These are phyloP conservation scores for Ormyrus labotus DNA, from an alignment of 2,888 invertebrate genomes.

Conservation along the genomic window DNA sequence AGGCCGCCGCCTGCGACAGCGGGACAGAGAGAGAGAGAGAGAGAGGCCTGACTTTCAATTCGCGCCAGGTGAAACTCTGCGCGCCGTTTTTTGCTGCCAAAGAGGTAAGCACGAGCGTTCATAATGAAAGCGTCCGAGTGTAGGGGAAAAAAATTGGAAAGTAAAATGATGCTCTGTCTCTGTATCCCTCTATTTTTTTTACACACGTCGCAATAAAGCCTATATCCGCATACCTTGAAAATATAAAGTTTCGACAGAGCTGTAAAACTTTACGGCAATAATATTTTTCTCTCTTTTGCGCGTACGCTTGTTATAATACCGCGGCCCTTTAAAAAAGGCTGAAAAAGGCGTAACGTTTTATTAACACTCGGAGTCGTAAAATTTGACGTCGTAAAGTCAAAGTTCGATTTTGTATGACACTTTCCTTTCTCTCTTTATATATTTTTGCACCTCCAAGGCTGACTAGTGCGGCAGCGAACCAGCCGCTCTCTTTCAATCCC, in stretches of 20 bases:
- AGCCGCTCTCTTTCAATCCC: too few relatives aligned
- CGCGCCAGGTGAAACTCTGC: neutral
- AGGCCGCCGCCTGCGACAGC: too few relatives aligned
- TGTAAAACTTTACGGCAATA: conserved; percentile 52
- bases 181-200: neutral
- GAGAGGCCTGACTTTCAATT: conserved; percentile 25
- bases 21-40: neutral
- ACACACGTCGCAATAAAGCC: neutral
- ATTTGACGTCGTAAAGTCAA: conserved; percentile 46
- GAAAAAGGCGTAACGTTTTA: conserved; percentile 48
- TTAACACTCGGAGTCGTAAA: conserved; percentile 49
- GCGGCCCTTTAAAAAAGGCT: conserved; percentile 36
- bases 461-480: too few relatives aligned
- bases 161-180: too few relatives aligned
- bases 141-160: too few relatives aligned
- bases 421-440: conserved; percentile 23
- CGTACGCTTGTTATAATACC: conserved; percentile 39
- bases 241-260: conserved; percentile 41
- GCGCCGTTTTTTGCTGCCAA: neutral
- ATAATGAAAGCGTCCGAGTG: neutral
- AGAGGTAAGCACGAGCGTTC: neutral
- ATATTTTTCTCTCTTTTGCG: conserved; percentile 17
- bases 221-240: conserved; percentile 10
- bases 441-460: neutral
- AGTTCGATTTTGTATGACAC: conserved; percentile 46